These are phyloP conservation scores for Lobophora halterata DNA, from an alignment of 2,888 invertebrate species.

Conservation along the genomic window DNA sequence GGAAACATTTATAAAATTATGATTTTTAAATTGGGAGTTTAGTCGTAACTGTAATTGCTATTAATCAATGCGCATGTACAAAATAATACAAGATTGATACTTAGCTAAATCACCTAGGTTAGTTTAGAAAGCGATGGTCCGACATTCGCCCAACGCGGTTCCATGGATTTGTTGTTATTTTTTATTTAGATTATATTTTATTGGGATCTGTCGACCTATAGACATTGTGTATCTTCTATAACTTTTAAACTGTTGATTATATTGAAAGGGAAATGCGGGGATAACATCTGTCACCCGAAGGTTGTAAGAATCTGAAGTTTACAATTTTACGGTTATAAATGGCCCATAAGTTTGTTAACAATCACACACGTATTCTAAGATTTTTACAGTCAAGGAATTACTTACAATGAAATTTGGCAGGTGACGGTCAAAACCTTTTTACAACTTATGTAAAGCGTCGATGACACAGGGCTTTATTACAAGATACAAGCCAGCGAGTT, in stretches of 20 bases:
- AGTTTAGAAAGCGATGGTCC: slow-evolving; percentile 49
- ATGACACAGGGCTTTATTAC: too few species aligned
- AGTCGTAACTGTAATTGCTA: slow-evolving; percentile 65
- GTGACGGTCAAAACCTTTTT: too few species aligned
- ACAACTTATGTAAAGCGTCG: too few species aligned
- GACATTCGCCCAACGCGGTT: slow-evolving; percentile 45
- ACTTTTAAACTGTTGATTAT: slow-evolving; percentile 56
- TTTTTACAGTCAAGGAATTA: too few species aligned
- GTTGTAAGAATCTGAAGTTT: too few species aligned
- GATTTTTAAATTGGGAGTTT: slow-evolving; percentile 58
- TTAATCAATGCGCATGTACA: slow-evolving; percentile 68
- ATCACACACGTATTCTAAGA: too few species aligned
- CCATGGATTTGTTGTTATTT: slow-evolving; percentile 63
- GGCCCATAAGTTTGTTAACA: too few species aligned
- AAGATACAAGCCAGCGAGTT: too few species aligned
- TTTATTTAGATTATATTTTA: slow-evolving; percentile 71
- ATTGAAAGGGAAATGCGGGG: slow-evolving; percentile 44
- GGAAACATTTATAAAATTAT: slow-evolving; percentile 48
- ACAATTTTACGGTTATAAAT: too few species aligned
- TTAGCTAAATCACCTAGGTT: slow-evolving; percentile 67
- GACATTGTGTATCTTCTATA: slow-evolving; percentile 56
- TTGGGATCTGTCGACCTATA: slow-evolving; percentile 63
- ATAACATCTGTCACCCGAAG: slow-evolving; percentile 34
- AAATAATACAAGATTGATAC: slow-evolving; percentile 66
- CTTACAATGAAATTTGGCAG: too few species aligned